phyloP scores from a whole-genome alignment of 64 coral and sea anemone species.

The Pocillopora verrucosa region DNA sequence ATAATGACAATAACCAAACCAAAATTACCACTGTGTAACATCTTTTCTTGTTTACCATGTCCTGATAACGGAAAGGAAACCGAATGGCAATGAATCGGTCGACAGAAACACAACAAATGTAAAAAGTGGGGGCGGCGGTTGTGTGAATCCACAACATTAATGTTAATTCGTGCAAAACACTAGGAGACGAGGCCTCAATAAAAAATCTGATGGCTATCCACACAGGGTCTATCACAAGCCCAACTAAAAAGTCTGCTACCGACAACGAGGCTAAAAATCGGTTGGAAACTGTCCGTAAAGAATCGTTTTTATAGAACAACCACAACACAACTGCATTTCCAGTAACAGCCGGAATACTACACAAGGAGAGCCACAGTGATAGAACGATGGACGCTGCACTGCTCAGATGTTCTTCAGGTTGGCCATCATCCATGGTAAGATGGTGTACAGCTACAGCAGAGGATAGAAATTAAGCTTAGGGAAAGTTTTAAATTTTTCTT shows the following conservation, averaged over 20 bases:
- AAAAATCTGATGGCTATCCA: neutral
- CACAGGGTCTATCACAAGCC: conserved; percentile 1
- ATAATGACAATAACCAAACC: neutral
- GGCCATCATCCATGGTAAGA: neutral
- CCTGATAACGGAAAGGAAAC: conserved; percentile 27
- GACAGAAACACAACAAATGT: conserved; percentile 19
- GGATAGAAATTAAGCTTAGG: neutral
- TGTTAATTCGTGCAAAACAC: neutral
- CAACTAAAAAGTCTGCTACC: neutral
- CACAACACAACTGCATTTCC: conserved; percentile 28
- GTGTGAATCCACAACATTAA: neutral
- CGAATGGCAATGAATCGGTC: conserved; percentile 19
- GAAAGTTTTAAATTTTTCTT: neutral
- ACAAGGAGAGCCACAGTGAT: neutral
- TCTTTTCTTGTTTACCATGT: neutral
- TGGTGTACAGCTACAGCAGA: neutral
- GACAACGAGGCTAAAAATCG: conserved; percentile 16
- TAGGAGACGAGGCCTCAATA: neutral
- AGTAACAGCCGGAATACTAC: neutral
- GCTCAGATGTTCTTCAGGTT: neutral
- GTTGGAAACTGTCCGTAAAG: conserved; percentile 25
- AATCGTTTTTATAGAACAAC: no score
- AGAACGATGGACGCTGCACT: neutral
- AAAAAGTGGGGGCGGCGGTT: neutral
- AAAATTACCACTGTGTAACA: neutral